Evolutionary conservation across 2,113 vertebrate genomes (phyloP).

Genomic region (Helogale parvula): DNA sequence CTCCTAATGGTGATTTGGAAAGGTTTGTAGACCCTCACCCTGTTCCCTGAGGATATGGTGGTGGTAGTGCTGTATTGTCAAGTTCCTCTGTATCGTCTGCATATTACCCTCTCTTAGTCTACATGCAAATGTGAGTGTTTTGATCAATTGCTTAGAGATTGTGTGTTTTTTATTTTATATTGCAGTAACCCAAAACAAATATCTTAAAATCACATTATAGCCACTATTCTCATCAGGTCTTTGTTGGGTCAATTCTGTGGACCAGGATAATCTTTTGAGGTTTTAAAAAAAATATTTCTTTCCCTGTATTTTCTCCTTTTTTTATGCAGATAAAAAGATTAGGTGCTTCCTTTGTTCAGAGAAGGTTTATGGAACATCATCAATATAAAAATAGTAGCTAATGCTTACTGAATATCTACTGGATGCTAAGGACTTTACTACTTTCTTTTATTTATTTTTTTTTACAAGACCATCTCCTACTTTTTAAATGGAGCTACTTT

Average conservation of each 20-base stretch:
- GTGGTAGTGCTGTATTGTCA: background rate
- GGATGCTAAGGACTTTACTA: background rate
- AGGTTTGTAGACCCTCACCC: background rate
- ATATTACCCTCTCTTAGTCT: background rate
- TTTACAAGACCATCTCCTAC: background rate
- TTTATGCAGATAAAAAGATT: background rate
- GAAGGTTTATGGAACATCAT: background rate
- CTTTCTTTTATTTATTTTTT: background rate
- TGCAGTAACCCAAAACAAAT: background rate
- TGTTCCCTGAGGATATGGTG: background rate
- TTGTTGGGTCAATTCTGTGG: background rate
- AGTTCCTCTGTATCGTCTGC: background rate
- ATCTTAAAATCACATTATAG: background rate
- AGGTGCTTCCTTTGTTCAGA: background rate
- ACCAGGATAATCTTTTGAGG: background rate
- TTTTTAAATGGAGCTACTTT: background rate
- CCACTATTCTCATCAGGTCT: background rate
- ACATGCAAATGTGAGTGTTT: background rate
- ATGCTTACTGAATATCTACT: background rate
- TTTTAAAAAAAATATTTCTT: background rate
- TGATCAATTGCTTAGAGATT: background rate
- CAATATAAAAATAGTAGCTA: background rate
- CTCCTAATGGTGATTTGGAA: background rate
- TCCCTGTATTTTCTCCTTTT: background rate
- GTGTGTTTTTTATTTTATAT: background rate